These are phyloP conservation scores for Lepus townsendii DNA, from an alignment of 2,797 vertebrate genomes.

Conservation along the genomic window DNA sequence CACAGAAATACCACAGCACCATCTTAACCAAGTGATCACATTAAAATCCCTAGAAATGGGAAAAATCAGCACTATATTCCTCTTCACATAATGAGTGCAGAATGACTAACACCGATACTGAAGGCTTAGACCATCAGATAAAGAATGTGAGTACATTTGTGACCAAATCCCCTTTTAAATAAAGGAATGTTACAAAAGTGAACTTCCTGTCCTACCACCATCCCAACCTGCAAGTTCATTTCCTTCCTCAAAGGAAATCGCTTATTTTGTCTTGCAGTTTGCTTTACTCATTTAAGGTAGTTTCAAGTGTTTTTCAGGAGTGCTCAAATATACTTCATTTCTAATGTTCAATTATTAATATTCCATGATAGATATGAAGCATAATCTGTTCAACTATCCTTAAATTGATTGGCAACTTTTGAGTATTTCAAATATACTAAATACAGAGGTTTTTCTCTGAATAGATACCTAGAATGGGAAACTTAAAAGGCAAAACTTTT, in stretches of 20 bases:
- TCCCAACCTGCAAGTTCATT: not conserved
- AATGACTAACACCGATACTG: not conserved
- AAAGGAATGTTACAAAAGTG: not conserved
- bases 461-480: not conserved
- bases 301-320: not conserved
- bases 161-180: not conserved
- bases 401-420: not conserved
- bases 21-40: not conserved
- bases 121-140: not conserved
- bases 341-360: not conserved
- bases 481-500: not conserved
- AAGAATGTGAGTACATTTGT: not conserved
- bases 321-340: not conserved
- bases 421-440: not conserved
- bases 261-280: not conserved
- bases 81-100: not conserved
- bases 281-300: not conserved
- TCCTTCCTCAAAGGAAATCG: not conserved
- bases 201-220: not conserved
- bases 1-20: not conserved
- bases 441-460: not conserved
- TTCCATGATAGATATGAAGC: not conserved
- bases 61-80: not conserved
- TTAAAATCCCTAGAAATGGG: not conserved
- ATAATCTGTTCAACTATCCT: conserved; percentile 1